phyloP scores from a whole-genome alignment of 2,888 invertebrate genomes.

The Synergus umbraculus region DNA sequence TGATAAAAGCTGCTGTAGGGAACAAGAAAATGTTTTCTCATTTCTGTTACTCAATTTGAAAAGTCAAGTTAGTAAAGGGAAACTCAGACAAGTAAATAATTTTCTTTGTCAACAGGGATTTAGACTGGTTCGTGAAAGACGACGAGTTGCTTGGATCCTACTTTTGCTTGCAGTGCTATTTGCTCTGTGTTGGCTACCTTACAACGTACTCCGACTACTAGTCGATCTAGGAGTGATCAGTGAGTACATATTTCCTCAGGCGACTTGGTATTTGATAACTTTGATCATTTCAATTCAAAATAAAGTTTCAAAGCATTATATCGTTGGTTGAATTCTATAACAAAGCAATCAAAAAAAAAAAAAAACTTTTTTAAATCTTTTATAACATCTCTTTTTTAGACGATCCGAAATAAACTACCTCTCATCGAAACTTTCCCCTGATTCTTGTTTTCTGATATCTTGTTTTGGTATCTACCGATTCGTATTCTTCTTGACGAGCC shows the following conservation, averaged over 20 bases:
- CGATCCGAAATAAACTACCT: no score
- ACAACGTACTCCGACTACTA: conserved; percentile 84
- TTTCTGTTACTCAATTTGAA: background rate
- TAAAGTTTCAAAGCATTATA: no score
- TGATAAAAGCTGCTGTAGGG: background rate
- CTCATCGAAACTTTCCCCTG: background rate
- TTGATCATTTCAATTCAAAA: no score
- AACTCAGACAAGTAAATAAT: conserved; percentile 1
- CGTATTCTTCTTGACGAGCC: background rate
- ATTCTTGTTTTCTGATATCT: background rate
- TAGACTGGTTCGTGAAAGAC: conserved; percentile 84
- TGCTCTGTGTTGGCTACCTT: conserved; percentile 88
- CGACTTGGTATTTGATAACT: no score
- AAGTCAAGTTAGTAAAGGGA: background rate
- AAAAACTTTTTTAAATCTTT: background rate
- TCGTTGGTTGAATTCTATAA: no score
- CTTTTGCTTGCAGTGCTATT: conserved; percentile 86
- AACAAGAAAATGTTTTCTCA: background rate
- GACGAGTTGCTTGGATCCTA: conserved; percentile 87
- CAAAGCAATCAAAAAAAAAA: no score
- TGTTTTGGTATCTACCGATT: background rate
- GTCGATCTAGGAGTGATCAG: conserved; percentile 80
- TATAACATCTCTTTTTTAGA: background rate
- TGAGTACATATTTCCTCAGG: conserved; percentile 52
- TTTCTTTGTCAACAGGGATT: conserved; percentile 77